Conservation (phyloP, 1,140 invertebrate genomes). For the Aphaenogaster rudis region DNA sequence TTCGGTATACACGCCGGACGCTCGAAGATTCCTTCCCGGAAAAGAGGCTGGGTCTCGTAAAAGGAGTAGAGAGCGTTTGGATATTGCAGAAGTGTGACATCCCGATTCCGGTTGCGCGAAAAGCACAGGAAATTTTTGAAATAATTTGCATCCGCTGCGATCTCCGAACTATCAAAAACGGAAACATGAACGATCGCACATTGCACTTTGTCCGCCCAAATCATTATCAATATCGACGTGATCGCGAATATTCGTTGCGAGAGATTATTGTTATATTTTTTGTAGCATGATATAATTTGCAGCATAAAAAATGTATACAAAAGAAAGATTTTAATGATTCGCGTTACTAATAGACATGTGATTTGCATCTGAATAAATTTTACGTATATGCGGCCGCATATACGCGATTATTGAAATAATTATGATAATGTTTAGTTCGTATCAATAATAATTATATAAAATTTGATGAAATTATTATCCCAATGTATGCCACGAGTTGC, state of each 20-base stretch:
- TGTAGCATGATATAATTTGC: background rate
- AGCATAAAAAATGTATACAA: background rate
- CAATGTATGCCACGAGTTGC: background rate
- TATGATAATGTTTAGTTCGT: constrained; percentile 28
- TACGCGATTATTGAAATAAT: constrained; percentile 8
- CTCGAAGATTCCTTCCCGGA: constrained; percentile 28
- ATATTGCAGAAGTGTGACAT: background rate
- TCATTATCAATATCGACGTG: background rate
- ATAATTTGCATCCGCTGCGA: constrained; percentile 43
- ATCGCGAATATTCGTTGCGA: background rate
- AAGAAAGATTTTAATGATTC: background rate
- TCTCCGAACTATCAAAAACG: background rate
- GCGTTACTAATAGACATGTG: background rate
- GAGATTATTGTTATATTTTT: background rate
- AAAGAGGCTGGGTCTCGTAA: background rate
- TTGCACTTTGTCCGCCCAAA: background rate
- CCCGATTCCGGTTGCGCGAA: background rate
- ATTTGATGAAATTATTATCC: constrained; percentile 48
- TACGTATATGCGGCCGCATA: background rate
- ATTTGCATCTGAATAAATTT: constrained; percentile 12
- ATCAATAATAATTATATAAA: constrained; percentile 51
- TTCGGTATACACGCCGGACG: constrained; percentile 8
- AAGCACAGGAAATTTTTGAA: constrained; percentile 36
- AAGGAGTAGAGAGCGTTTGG: background rate
- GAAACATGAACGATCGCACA: background rate